phyloP scores from a whole-genome alignment of 2,888 invertebrate species.

The Parnassius glacialis region DNA sequence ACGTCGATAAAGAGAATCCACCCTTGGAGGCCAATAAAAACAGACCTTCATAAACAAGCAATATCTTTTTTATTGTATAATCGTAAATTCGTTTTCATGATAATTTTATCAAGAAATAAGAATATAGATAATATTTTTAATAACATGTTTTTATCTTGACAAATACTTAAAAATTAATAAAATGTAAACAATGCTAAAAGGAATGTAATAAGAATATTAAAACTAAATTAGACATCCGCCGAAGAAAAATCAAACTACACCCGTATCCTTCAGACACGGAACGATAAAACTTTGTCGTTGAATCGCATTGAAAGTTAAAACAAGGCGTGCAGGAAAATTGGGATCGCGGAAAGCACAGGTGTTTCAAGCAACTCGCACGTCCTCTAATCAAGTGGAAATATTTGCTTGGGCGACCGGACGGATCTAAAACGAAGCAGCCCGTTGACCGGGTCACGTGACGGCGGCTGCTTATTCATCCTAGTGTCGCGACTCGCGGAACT shows the following conservation, averaged over 20 bases:
- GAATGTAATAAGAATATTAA: conserved; percentile 41
- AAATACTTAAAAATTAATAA: conserved; percentile 8
- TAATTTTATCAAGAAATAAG: too few relatives aligned
- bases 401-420: conserved; percentile 60
- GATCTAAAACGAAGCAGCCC: conserved; percentile 46
- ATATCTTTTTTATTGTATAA: conserved; percentile 50
- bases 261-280: conserved; percentile 58
- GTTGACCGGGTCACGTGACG: conserved; percentile 37
- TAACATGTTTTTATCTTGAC: background rate
- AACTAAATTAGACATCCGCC: conserved; percentile 43
- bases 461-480: conserved; percentile 33
- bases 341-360: conserved; percentile 65
- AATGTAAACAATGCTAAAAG: conserved; percentile 30
- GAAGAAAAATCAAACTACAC: conserved; percentile 56
- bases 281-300: conserved; percentile 64
- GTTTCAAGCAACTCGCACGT: conserved; percentile 60
- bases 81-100: conserved; percentile 32
- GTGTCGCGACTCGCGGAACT: conserved; percentile 30
- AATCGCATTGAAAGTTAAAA: conserved; percentile 60
- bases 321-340: conserved; percentile 68
- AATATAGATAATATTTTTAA: background rate
- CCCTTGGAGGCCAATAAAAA: conserved; percentile 62
- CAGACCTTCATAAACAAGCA: conserved; percentile 73
- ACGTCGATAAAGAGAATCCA: conserved; percentile 62
- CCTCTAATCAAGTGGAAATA: conserved; percentile 77